Evolutionary conservation across 1,140 invertebrate species (phyloP), one percentile per base, ranked within the genome.

Genomic region (Zelostemma sp.): DNA sequence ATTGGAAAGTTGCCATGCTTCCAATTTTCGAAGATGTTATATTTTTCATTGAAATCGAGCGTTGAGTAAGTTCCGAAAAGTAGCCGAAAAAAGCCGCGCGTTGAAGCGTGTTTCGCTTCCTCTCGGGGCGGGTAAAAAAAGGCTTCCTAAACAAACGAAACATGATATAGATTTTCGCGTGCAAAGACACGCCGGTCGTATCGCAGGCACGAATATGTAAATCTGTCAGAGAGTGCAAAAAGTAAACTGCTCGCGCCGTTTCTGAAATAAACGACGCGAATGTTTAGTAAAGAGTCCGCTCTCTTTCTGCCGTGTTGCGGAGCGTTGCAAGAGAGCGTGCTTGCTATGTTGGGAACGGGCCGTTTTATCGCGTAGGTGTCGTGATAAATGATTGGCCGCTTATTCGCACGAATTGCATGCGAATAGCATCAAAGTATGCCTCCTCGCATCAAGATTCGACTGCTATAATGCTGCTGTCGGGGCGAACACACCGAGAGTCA

Each of bases 341-440:
- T n/a, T 18, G 65, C 61, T 46, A 63, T 63, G 64, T 63, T 55
- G 70, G 11, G 33, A 68, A 59, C 70, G 65, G 33, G 55, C 25
- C 55, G 70, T 56, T 66, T 69, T 66, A 73, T 73, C 71, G 71
- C 71, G 66, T 73, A 73, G 71, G 71, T 73, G 71, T 73, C 71
- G 59, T 64, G 66, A 69, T 73, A 73, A 73, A 73, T 73, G 70
- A 73, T 73, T 63, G 70, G 70, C 65, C 48, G 62, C 60, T 68
- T 66, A 68, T 68, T 68, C 62, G 70, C 70, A 68, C 62, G 65
- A 68, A 73, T 68, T 59, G 70, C 70, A 73, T 66, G 70, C 65
- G 65, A 73, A 49, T 66, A 59, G 49, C 68, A 68, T 73, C 62
- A 68, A 73, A 73, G 68, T 73, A 57, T 73, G 58, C 65, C 33